A percentile compares a stretch with the other conserved stretches of the same genome.
Evolutionary conservation across 2,113 vertebrate genomes (phyloP).

Genomic region (Colistium nudipinnis): DNA sequence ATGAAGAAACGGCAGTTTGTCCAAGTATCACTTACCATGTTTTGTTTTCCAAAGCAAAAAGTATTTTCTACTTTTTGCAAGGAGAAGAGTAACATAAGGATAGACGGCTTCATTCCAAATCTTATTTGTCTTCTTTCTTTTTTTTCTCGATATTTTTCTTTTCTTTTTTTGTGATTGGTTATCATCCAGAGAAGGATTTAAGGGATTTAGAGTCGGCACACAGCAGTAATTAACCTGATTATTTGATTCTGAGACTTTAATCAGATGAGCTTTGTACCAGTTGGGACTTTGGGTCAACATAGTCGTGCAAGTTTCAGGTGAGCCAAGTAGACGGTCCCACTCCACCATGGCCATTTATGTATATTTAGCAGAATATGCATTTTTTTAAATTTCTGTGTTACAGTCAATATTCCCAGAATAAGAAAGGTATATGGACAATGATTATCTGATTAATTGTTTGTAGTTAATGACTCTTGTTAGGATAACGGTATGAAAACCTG

Average conservation of each 20-base stretch:
- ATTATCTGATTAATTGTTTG: constrained; percentile 26
- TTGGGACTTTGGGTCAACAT: constrained; percentile 39
- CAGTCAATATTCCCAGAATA: background rate
- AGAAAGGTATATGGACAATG: background rate
- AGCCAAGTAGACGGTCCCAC: background rate
- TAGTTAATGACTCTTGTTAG: constrained; percentile 24
- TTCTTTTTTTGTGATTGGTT: constrained; percentile 19
- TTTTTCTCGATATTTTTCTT: no score
- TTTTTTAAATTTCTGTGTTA: background rate
- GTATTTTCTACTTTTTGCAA: background rate
- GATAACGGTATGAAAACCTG: constrained; percentile 19
- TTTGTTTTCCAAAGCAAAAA: background rate
- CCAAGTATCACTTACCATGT: background rate
- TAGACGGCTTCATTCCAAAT: background rate
- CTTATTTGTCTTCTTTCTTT: background rate
- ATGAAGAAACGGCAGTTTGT: background rate
- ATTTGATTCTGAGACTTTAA: constrained; percentile 77
- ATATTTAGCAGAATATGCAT: background rate
- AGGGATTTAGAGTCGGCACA: constrained; percentile 54
- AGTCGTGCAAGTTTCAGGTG: constrained; percentile 20
- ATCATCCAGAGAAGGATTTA: constrained; percentile 41
- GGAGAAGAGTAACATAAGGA: background rate
- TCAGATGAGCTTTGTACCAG: constrained; percentile 68
- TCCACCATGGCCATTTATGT: constrained; percentile 1
- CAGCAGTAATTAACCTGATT: constrained; percentile 76